Evolutionary conservation across 2,113 vertebrate species (phyloP), one percentile per base, ranked within the genome.

Genomic region (Phylloscopus whistleri): DNA sequence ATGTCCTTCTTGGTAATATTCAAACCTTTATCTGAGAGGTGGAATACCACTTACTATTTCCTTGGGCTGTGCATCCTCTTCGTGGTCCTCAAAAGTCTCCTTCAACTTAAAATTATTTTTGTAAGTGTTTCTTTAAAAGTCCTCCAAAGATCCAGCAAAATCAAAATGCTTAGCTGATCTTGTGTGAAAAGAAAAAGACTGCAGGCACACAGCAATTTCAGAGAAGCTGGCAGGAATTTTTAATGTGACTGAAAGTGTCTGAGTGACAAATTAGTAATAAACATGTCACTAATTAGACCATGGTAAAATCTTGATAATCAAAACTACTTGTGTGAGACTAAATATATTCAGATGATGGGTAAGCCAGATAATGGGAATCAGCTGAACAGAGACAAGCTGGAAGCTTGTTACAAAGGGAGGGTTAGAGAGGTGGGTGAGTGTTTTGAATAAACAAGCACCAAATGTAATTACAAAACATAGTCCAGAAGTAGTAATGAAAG

Each of bases 211-310:
- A 90, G 94, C 87, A 91, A 73, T 91, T 94, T 78, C 70, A n/a
- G 93, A 83, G 87, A 82, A 87, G 89, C 87, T 93, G 77, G 53
- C 81, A 93, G 89, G 93, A 92, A 91, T 95, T 95, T 94, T 89
- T 91, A 93, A 93, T 97, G 91, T 66, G 87, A 85, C 78, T 87
- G 58, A 58, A 93, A 95, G 74, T 89, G 86, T 94, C 94, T 95
- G 91, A 95, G 84, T 97, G 91, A 97, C 95, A 96, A 95, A 96
- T 96, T 75, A 94, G 94, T 95, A 93, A 95, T 96, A 96, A 97
- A 95, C 95, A 96, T 96, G 81, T 91, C 89, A 85, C 74, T 95
- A 95, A 97, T 97, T 96, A 96, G 91, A 77, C 89, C 67, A 43
- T 76, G 91, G 90, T 83, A 94, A 95, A 93, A 93, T 94, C 93